phyloP scores from a whole-genome alignment of 2,888 invertebrate genomes.

The Fissipunctia ypsillon region DNA sequence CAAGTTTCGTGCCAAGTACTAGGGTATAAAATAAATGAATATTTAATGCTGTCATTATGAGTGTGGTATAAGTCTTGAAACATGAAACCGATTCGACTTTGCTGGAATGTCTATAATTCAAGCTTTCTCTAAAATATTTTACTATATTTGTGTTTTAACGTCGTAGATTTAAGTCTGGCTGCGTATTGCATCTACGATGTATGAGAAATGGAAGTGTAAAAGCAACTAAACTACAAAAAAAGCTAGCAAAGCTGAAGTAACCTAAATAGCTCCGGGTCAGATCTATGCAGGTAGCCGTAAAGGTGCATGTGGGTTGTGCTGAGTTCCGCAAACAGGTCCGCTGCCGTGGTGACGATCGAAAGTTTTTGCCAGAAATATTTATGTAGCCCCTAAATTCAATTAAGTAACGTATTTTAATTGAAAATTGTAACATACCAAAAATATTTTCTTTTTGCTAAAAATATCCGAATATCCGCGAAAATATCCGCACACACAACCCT shows the following conservation, averaged over 20 bases:
- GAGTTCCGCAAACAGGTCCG: background rate
- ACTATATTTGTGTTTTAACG: background rate
- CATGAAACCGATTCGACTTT: background rate
- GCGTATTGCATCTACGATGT: background rate
- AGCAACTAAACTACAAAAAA: background rate
- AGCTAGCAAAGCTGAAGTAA: background rate
- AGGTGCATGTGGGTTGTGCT: background rate
- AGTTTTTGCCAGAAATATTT: background rate
- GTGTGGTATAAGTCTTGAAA: background rate
- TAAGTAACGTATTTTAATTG: no score
- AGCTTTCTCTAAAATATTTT: background rate
- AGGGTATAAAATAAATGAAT: conserved; percentile 9
- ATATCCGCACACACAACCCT: conserved; percentile 55
- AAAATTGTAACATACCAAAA: background rate
- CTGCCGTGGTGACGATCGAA: background rate
- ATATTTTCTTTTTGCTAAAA: background rate
- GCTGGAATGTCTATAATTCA: background rate
- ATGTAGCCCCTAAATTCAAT: background rate
- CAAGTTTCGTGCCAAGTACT: conserved; percentile 7
- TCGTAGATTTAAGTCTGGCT: background rate
- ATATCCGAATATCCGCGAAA: conserved; percentile 39
- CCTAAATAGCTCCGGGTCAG: background rate
- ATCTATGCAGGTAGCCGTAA: background rate
- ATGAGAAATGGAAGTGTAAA: background rate
- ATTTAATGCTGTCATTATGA: conserved; percentile 7